A percentile compares a stretch with the other conserved stretches of the same genome.
These are phyloP conservation scores for Orthosia gracilis DNA, from an alignment of 2,888 invertebrate genomes.

Conservation along the genomic window DNA sequence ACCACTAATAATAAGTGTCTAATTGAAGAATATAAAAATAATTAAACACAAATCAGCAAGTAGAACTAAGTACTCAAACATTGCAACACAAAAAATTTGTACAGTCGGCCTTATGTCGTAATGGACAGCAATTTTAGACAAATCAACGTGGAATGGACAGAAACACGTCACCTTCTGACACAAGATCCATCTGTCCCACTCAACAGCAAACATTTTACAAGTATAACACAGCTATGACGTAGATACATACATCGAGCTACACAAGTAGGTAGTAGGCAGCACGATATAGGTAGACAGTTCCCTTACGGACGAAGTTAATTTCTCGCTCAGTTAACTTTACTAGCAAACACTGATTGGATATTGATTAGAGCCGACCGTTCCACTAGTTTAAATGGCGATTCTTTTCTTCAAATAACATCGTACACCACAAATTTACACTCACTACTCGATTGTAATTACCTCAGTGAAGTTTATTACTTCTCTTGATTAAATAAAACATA, in stretches of 20 bases:
- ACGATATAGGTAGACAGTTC: conserved; percentile 69
- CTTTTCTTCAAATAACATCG: conserved; percentile 87
- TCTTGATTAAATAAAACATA: conserved; percentile 88
- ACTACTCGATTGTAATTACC: conserved; percentile 88
- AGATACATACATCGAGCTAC: conserved; percentile 16
- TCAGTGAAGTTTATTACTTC: conserved; percentile 81
- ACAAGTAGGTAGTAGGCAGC: conserved; percentile 40
- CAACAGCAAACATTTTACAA: conserved; percentile 23
- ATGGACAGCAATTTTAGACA: neutral
- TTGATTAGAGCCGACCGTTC: conserved; percentile 89
- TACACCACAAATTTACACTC: conserved; percentile 88
- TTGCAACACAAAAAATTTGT: neutral
- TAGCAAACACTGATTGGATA: conserved; percentile 87
- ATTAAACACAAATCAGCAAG: neutral
- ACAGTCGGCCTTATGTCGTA: neutral
- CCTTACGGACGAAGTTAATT: conserved; percentile 84
- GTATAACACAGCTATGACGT: conserved; percentile 41
- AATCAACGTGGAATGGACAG: no score
- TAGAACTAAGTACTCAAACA: neutral
- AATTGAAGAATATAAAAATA: no score
- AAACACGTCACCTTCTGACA: neutral
- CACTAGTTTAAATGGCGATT: conserved; percentile 85
- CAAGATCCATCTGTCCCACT: neutral
- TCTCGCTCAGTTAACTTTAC: conserved; percentile 91
- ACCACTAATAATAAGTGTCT: neutral